Evolutionary conservation across 1,140 invertebrate genomes (phyloP).

Genomic region (Anastrepha obliqua): DNA sequence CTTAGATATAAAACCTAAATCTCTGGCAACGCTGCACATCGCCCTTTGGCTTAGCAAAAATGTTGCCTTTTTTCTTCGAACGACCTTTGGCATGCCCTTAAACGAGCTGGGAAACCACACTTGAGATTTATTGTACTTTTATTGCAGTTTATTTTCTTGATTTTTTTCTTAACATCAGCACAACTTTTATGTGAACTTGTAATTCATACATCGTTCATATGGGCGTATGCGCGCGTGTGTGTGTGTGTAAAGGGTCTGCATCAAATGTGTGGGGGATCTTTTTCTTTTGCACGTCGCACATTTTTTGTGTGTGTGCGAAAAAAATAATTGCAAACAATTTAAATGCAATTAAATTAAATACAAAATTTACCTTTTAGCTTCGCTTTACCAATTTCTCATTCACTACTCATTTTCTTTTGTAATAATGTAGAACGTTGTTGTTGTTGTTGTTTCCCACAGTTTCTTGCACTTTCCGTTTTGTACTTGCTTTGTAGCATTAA

Average conservation of each 20-base stretch:
- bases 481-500: slow-evolving; percentile 20
- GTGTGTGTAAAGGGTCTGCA: background rate
- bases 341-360: slow-evolving; percentile 53
- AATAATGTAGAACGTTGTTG: background rate
- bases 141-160: slow-evolving; percentile 10
- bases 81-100: slow-evolving; percentile 28
- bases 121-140: slow-evolving; percentile 11
- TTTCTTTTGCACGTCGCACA: no score
- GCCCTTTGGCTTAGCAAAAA: background rate
- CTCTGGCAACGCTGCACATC: slow-evolving; percentile 34
- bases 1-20: background rate
- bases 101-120: slow-evolving; percentile 31
- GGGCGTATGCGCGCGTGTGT: background rate
- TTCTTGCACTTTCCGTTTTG: slow-evolving; percentile 36
- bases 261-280: background rate
- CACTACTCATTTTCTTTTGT: slow-evolving; percentile 19
- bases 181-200: slow-evolving; percentile 11
- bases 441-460: slow-evolving; percentile 23
- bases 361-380: slow-evolving; percentile 40
- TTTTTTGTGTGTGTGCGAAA: background rate
- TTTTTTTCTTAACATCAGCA: background rate
- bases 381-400: slow-evolving; percentile 38
- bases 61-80: slow-evolving; percentile 31
- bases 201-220: background rate
- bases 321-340: slow-evolving; percentile 43